These are phyloP conservation scores for Netelia fuscicornis DNA, from an alignment of 2,888 invertebrate species.

Conservation along the genomic window DNA sequence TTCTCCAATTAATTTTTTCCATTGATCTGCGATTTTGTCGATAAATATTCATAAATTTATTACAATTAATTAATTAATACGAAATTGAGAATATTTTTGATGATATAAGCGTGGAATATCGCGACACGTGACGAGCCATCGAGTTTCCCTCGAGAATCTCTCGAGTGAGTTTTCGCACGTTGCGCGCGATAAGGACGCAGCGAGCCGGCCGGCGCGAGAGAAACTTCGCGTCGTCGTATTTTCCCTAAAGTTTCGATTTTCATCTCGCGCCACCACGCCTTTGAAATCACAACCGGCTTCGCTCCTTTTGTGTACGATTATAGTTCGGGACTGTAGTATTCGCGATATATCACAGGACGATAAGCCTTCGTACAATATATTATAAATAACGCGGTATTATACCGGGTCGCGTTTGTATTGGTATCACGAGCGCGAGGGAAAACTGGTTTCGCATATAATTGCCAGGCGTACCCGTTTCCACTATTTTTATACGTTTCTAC, in stretches of 20 bases:
- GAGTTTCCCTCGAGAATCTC: not conserved
- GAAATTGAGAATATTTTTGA: not conserved
- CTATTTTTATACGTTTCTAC: constrained; percentile 54
- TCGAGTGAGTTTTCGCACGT: not conserved
- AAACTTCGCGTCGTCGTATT: not conserved
- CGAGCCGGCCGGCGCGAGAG: not conserved
- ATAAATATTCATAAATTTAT: not conserved
- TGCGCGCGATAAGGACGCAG: not conserved
- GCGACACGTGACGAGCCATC: not conserved
- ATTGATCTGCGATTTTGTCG: not conserved
- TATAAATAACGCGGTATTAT: not conserved
- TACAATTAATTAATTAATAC: not conserved
- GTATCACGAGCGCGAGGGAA: constrained; percentile 50
- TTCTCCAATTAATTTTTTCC: not conserved
- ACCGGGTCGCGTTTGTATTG: constrained; percentile 6
- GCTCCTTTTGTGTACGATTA: not conserved
- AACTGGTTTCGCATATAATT: constrained; percentile 63
- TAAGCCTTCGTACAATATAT: not conserved
- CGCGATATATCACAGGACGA: not conserved
- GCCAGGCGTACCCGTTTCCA: constrained; percentile 55
- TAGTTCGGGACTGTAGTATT: not conserved
- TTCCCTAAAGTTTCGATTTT: not conserved
- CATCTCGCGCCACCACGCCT: not conserved
- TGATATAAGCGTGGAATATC: not conserved
- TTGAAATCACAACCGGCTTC: not conserved